Base-by-base conservation (phyloP, 2,797 vertebrate genomes). In the Pseudochaenichthys georgianus region DNA sequence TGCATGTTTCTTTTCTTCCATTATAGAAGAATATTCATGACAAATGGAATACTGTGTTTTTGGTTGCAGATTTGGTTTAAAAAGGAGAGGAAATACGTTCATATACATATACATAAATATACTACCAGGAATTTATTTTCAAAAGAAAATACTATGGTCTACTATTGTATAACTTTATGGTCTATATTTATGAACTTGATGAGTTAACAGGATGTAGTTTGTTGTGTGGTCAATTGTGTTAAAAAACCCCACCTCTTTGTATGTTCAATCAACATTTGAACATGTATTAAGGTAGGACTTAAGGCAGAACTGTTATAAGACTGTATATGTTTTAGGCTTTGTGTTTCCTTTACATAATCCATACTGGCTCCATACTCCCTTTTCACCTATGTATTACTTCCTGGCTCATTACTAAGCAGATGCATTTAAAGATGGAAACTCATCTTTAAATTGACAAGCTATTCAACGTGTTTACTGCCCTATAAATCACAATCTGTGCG, bases 21-120 rank as follows among this genome's bases (percentile, higher is more conserved):
- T 72, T 78, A 61, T 55, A 57, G 55, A 60, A 70, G 21, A 65
- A 72, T 79, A 78, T 65, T 70, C 23, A 65, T 55, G 23, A 74
- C 63, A 70, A 6, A 46, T 21, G 61, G 66, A 63, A 64, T 34
- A 57, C 61, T 60, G 65, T 74, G 60, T 81, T 73, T 52, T 64
- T 53, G 55, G 63, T 59, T 7, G 21, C 16, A 46, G 34, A 17
- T 50, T 48, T 42, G 47, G 85, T 80, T 61, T 31, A 15, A 15
- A 48, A 17, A 28, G 9, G 19, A 46, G 2, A 54, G 13, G 11
- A 0, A 66, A 41, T 38, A 38, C 6, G 8, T 38, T 28, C 4
- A 50, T 70, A 88, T 84, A 50, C 23, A 23, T 23, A 23, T 23
- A 28, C 23, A 28, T 28, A 28, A 11, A 48, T 34, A 13, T 23